Evolutionary conservation across 2,797 vertebrate species (phyloP), one percentile per base, ranked within the genome.

Genomic region (Spheniscus humboldti): DNA sequence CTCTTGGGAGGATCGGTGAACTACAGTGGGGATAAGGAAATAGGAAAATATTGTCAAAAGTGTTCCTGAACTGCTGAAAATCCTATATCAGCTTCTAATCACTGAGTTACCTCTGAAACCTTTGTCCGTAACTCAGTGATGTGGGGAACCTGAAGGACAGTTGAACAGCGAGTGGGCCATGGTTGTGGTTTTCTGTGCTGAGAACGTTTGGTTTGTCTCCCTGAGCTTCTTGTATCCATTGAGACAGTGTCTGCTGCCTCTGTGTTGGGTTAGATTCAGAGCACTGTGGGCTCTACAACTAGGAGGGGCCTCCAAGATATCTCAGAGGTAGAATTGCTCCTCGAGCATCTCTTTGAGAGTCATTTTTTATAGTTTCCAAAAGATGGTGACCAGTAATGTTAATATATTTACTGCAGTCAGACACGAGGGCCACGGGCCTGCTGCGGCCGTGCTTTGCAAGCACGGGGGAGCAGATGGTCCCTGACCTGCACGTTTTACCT

Each of bases 111-210:
- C 50, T 19, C 63, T 33, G 41, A 80, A 63, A 76, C n/a, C 50
- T 39, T 25, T 27, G 35, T 30, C 60, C 12, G 2, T 39, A 33
- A 13, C 35, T 18, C 37, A 18, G 5, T 7, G 27, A 18, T 8
- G 27, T 7, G 17, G 62, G 50, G 73, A 50, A 25, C 13, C 39
- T 43, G 47, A 31, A 39, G 74, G 33, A 13, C 20, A 9, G 24
- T 27, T 2, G 8, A 48, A 8, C 43, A n/a, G 43, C 3, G 13
- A 41, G 55, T 11, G 31, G 33, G 25, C 35, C 3, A 0, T 6
- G 52, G 41, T 33, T 35, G 27, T 18, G 55, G 30, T 22, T 68
- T 68, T 52, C 47, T 35, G 9, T 60, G 39, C 72, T 60, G 47
- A 50, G 35, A 41, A 48, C 27, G 11, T 37, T 72, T 60, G 35